A percentile compares a stretch with the other conserved stretches of the same genome.
These are phyloP conservation scores for Zootoca vivipara DNA, from an alignment of 2,113 vertebrate genomes.

Conservation along the genomic window DNA sequence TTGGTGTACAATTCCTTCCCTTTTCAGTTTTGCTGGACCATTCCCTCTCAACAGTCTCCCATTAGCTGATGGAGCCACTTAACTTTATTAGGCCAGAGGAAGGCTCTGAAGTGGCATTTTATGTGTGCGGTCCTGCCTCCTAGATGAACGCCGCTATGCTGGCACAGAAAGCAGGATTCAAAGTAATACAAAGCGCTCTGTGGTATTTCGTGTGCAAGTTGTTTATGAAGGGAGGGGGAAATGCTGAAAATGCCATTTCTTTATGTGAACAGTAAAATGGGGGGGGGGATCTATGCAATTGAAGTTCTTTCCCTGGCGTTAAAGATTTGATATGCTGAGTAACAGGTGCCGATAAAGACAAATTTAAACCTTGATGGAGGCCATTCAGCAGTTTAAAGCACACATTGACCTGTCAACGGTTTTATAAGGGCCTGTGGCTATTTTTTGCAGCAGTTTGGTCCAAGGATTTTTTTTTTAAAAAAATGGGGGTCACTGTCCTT, in stretches of 20 bases:
- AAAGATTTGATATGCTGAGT: conserved; percentile 35
- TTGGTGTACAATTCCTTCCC: neutral
- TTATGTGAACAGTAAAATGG: conserved; percentile 49
- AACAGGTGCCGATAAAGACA: conserved; percentile 44
- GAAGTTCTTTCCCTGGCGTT: conserved; percentile 37
- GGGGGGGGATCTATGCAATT: conserved; percentile 50
- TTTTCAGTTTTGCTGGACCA: neutral
- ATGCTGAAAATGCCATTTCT: conserved; percentile 42
- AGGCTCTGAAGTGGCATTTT: neutral
- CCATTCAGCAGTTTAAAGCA: conserved; percentile 41
- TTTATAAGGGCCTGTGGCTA: conserved; percentile 15
- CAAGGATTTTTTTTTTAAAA: neutral
- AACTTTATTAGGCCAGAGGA: neutral
- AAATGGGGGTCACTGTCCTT: neutral
- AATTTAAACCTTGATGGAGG: conserved; percentile 48
- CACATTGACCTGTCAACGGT: neutral
- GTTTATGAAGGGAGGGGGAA: neutral
- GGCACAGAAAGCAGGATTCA: neutral
- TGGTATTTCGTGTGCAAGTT: conserved; percentile 32
- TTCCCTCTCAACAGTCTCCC: conserved; percentile 20
- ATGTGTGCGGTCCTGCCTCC: neutral
- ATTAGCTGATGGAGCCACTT: neutral
- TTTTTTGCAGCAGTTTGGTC: neutral
- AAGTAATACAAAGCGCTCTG: neutral
- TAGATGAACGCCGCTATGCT: neutral